These are phyloP conservation scores for Oplegnathus fasciatus DNA, from an alignment of 2,113 vertebrate species.

Conservation along the genomic window DNA sequence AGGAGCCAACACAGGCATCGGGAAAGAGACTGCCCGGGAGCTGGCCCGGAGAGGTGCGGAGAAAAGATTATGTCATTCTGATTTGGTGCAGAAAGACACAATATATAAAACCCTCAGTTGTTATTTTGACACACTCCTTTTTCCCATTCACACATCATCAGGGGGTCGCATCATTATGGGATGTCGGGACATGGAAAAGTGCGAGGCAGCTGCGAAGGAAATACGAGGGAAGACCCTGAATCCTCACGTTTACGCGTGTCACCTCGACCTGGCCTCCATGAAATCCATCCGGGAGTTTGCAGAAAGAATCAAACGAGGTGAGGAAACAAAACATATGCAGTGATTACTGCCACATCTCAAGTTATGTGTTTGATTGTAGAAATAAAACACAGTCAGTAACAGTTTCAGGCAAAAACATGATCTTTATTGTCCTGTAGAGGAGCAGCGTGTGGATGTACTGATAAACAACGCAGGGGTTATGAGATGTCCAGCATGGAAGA, in stretches of 20 bases:
- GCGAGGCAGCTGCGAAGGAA: slow-evolving; percentile 86
- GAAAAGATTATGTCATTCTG: background rate
- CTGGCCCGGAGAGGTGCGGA: slow-evolving; percentile 84
- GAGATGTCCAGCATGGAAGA: slow-evolving; percentile 89
- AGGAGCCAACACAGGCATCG: slow-evolving; percentile 90
- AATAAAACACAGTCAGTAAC: background rate
- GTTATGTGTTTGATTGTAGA: background rate
- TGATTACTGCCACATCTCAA: background rate
- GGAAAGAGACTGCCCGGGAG: slow-evolving; percentile 87
- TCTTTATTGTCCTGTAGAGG: slow-evolving; percentile 77
- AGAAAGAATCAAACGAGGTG: slow-evolving; percentile 80
- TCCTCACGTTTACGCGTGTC: slow-evolving; percentile 81
- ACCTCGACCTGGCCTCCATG: slow-evolving; percentile 87
- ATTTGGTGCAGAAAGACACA: background rate
- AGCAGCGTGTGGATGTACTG: slow-evolving; percentile 86
- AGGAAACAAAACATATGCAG: background rate
- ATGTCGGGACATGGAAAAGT: slow-evolving; percentile 90
- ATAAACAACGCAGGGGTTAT: slow-evolving; percentile 92
- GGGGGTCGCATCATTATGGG: slow-evolving; percentile 90
- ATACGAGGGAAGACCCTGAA: slow-evolving; percentile 89
- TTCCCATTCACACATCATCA: slow-evolving; percentile 52
- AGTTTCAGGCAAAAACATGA: background rate
- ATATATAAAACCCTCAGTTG: background rate
- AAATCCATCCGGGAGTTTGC: slow-evolving; percentile 88
- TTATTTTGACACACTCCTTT: background rate